A percentile compares a stretch with the other conserved stretches of the same genome.
phyloP scores from a whole-genome alignment of 2,113 vertebrate genomes.

The Psilopsiagon aurifrons region DNA sequence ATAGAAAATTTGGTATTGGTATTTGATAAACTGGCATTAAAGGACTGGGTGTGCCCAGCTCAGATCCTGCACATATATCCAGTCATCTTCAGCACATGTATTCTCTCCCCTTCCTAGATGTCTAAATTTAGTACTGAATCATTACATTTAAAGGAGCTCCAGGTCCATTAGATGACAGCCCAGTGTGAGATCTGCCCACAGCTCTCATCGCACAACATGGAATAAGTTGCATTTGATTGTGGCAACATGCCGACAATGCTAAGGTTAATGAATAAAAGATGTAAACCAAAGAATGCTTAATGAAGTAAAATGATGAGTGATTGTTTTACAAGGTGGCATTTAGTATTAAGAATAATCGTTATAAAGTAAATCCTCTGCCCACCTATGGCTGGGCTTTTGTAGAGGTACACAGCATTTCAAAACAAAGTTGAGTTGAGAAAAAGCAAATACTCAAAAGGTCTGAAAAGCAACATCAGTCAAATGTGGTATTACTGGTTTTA shows the following conservation, averaged over 20 bases:
- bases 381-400: not conserved
- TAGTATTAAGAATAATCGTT: slow-evolving; percentile 13
- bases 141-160: not conserved
- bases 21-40: not conserved
- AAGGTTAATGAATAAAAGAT: slow-evolving; percentile 43
- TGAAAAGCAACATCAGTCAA: not conserved
- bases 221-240: slow-evolving; percentile 48
- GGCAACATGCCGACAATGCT: slow-evolving; percentile 28
- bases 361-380: slow-evolving; percentile 12
- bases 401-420: not conserved
- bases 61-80: not conserved
- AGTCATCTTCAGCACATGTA: not conserved
- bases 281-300: slow-evolving; percentile 24
- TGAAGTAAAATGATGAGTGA: slow-evolving; percentile 12
- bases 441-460: not conserved
- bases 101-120: not conserved
- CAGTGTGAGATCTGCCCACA: not conserved
- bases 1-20: not conserved
- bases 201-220: not conserved
- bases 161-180: not conserved
- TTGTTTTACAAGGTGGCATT: slow-evolving; percentile 36
- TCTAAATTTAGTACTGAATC: not conserved
- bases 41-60: not conserved
- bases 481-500: not conserved
- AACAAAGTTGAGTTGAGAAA: not conserved